Conservation (phyloP, 1,140 invertebrate species). For the Apocrypta bakeri region DNA sequence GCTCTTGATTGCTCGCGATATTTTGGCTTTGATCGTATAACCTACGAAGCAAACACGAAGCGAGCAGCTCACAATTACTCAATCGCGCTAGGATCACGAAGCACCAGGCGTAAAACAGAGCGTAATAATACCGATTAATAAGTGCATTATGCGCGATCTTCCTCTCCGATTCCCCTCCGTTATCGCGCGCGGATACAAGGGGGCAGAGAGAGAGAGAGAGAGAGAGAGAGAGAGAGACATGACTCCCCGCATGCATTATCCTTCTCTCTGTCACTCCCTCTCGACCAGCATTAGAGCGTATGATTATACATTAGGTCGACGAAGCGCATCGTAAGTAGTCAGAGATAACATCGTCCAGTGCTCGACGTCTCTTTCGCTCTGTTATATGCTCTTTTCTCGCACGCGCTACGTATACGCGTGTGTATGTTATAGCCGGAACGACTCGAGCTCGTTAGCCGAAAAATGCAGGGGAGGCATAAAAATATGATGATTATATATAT, state of each 20-base stretch:
- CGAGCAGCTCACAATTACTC: background rate
- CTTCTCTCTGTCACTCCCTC: conserved; percentile 28
- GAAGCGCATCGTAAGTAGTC: conserved; percentile 59
- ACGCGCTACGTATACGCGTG: background rate
- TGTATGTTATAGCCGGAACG: background rate
- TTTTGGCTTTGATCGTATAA: background rate
- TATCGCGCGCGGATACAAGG: background rate
- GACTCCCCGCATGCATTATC: background rate
- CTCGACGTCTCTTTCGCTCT: background rate
- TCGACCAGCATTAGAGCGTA: conserved; percentile 57
- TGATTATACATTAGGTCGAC: conserved; percentile 66
- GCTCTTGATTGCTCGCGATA: background rate
- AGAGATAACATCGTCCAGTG: conserved; percentile 57
- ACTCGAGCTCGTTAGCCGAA: no score
- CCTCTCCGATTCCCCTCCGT: background rate
- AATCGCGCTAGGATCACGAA: background rate
- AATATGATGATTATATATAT: no score
- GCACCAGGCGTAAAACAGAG: conserved; percentile 13
- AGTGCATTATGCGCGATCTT: conserved; percentile 26
- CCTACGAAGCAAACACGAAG: background rate
- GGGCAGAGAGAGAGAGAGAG: no score
- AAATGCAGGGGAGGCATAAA: no score
- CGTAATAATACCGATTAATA: conserved; percentile 40
- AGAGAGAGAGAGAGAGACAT: background rate
- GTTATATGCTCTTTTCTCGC: no score